phyloP scores from a whole-genome alignment of 2,888 invertebrate genomes.

The Cremastobaeus sp. region DNA sequence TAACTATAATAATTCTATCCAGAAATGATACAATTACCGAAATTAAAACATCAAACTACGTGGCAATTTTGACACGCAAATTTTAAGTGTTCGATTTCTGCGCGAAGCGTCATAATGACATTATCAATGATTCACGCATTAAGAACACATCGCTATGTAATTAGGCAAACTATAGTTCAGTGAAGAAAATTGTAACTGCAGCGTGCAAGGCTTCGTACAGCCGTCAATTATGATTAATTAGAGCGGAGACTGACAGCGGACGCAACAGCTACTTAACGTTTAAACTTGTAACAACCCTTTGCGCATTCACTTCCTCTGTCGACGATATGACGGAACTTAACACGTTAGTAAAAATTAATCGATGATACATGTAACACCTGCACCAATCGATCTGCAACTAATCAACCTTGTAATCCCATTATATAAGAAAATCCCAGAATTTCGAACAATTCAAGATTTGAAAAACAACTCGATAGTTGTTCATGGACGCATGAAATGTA shows the following conservation, averaged over 20 bases:
- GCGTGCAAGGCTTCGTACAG: slow-evolving; percentile 77
- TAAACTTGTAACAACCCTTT: slow-evolving; percentile 74
- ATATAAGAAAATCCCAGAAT: slow-evolving; percentile 22
- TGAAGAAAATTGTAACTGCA: slow-evolving; percentile 62
- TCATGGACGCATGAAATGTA: too few relatives aligned
- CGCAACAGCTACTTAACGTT: slow-evolving; percentile 76
- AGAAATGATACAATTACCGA: neutral
- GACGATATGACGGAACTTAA: slow-evolving; percentile 60
- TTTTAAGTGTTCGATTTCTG: neutral
- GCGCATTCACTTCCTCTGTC: slow-evolving; percentile 67
- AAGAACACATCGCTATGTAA: slow-evolving; percentile 24
- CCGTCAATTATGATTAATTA: slow-evolving; percentile 78
- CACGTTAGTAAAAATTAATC: slow-evolving; percentile 41
- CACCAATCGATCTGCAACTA: slow-evolving; percentile 52
- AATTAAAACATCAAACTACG: neutral
- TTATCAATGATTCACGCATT: slow-evolving; percentile 8
- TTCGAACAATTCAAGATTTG: too few relatives aligned
- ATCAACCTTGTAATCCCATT: slow-evolving; percentile 55
- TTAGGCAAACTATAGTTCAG: slow-evolving; percentile 31
- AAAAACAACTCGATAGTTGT: too few relatives aligned
- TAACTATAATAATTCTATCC: too few relatives aligned
- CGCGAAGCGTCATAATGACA: too few relatives aligned
- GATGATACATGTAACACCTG: slow-evolving; percentile 55
- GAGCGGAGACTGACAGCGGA: slow-evolving; percentile 78
- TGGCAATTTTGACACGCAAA: neutral